Evolutionary conservation across 2,797 vertebrate species (phyloP), one percentile per base, ranked within the genome.

Genomic region (Hephaestus fuliginosus): DNA sequence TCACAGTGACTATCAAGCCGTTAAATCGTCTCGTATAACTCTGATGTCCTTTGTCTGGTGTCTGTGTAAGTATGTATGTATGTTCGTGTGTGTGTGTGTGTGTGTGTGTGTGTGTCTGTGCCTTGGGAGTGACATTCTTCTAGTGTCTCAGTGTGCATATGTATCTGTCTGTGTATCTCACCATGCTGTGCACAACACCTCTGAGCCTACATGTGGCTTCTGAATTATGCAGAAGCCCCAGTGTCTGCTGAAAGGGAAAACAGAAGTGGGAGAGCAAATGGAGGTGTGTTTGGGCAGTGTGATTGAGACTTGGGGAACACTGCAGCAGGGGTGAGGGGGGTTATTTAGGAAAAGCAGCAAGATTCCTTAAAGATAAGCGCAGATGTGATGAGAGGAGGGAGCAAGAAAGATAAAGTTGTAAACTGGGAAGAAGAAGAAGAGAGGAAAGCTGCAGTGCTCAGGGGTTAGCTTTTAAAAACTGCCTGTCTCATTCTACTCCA

Each of bases 141-240:
- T 48, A 33, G 30, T 80, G 30, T 74, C 51, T 81, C 43, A 1
- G 52, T 39, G n/a, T 63, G 57, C 57, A 62, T 13, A 68, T 80
- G 48, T 79, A 70, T 69, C 30, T 70, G 56, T 88, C 52, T 84
- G 67, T 73, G 74, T 74, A 70, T 89, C 70, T 85, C 61, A 13
- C 46, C 81, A 80, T 84, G 77, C 84, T 84, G 68, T 74, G 82
- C 88, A 72, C 85, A 82, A 87, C 87, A 84, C 70, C 58, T 84
- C 73, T 71, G 62, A 79, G 86, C 61, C 69, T 80, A 79, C 88
- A 86, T 86, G 91, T 90, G 88, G 82, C 79, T 80, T 75, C 83
- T 95, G 88, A 95, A 94, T 95, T 90, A 95, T 95, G 88, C 91
- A 95, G 81, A 44, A 90, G 67, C 75, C 75, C 53, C 70, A 49